Percentiles rank a stretch among this genome's conserved stretches.
Evolutionary conservation across 1,140 invertebrate genomes (phyloP).

Genomic region (Heliothis virescens): DNA sequence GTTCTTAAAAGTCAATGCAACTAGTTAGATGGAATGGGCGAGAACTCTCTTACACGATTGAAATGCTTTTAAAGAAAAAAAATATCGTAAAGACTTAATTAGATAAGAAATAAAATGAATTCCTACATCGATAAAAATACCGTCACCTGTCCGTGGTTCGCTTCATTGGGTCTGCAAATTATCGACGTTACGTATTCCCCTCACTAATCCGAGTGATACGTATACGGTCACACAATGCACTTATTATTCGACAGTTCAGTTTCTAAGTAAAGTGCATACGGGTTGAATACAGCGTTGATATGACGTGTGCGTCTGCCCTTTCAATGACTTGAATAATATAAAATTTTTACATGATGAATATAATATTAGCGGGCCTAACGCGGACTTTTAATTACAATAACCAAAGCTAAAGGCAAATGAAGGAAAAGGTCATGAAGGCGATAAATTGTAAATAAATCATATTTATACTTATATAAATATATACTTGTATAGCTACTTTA

Average conservation of each 20-base stretch:
- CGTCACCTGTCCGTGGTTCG: constrained; percentile 34
- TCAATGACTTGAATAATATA: constrained; percentile 69
- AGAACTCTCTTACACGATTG: neutral
- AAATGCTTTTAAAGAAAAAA: neutral
- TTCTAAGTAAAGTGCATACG: constrained; percentile 85
- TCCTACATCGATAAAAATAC: constrained; percentile 20
- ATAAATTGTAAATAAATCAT: constrained; percentile 22
- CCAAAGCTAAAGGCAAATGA: constrained; percentile 41
- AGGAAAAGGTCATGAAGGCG: constrained; percentile 12
- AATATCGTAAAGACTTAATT: constrained; percentile 10
- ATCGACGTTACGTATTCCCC: constrained; percentile 82
- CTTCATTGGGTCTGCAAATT: constrained; percentile 62
- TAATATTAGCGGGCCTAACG: constrained; percentile 30
- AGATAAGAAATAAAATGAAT: constrained; percentile 14
- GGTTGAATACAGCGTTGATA: constrained; percentile 75
- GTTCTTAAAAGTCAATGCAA: neutral
- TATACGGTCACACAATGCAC: constrained; percentile 84
- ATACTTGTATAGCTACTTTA: neutral
- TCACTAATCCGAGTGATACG: constrained; percentile 82
- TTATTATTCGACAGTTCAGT: constrained; percentile 84
- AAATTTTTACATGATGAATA: constrained; percentile 58
- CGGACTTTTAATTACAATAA: constrained; percentile 24
- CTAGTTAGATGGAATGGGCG: neutral
- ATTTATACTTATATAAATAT: neutral
- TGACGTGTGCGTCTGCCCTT: constrained; percentile 79